These are phyloP conservation scores for Epirrita christyi DNA, from an alignment of 2,888 invertebrate species.

Conservation along the genomic window DNA sequence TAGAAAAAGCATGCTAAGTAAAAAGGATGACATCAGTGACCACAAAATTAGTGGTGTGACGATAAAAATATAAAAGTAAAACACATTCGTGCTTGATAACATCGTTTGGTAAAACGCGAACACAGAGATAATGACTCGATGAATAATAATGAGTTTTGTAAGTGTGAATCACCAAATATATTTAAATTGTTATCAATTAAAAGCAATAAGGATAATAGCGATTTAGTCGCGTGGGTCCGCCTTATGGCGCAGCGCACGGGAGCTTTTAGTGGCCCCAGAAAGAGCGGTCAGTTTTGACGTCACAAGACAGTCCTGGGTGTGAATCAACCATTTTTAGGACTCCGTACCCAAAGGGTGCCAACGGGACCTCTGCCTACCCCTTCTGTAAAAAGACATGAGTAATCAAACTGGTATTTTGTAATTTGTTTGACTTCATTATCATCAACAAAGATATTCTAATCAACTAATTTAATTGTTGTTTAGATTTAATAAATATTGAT, in stretches of 20 bases:
- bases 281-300: conserved; percentile 15
- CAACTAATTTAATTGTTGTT: no score
- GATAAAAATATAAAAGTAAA: conserved; percentile 75
- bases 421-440: no score
- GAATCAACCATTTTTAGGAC: no score
- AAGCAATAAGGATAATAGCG: conserved; percentile 82
- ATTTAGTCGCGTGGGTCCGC: conserved; percentile 76
- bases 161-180: conserved; percentile 85
- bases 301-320: background rate
- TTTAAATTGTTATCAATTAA: conserved; percentile 86
- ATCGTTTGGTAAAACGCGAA: conserved; percentile 75
- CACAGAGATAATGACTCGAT: conserved; percentile 82
- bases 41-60: conserved; percentile 67
- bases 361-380: no score
- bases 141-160: conserved; percentile 82
- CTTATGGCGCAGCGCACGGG: conserved; percentile 78
- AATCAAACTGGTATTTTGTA: no score
- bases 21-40: conserved; percentile 48
- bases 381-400: no score
- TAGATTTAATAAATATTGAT: no score
- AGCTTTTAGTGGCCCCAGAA: conserved; percentile 55
- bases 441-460: no score
- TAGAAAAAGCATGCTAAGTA: conserved; percentile 18
- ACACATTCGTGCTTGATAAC: conserved; percentile 78
- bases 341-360: no score